A percentile compares a stretch with the other conserved stretches of the same genome.
phyloP scores from a whole-genome alignment of 2,888 invertebrate genomes.

The Drosophila paranaensis region DNA sequence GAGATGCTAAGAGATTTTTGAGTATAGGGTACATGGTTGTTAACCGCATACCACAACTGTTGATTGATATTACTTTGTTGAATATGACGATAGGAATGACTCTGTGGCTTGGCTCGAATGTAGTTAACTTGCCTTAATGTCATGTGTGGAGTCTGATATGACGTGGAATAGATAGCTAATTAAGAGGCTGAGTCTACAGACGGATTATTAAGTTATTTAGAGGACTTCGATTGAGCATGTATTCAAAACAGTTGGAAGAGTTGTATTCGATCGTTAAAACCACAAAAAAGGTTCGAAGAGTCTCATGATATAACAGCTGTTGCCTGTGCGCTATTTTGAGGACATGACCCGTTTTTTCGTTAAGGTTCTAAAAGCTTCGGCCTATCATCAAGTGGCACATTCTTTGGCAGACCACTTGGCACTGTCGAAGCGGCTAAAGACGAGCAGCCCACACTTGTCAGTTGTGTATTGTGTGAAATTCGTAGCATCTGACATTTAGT shows the following conservation, averaged over 20 bases:
- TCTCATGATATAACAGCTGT: slow-evolving; percentile 1
- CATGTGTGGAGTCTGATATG: slow-evolving; percentile 26
- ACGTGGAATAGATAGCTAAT: slow-evolving; percentile 19
- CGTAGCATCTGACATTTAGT: slow-evolving; percentile 79
- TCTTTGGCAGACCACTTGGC: slow-evolving; percentile 60
- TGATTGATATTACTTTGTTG: background rate
- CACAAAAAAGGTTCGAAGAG: too few species aligned
- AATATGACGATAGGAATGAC: background rate
- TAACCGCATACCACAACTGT: background rate
- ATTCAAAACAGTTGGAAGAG: background rate
- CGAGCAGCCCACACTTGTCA: slow-evolving; percentile 48
- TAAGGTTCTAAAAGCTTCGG: background rate
- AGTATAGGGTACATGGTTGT: slow-evolving; percentile 12
- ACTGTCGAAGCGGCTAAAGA: slow-evolving; percentile 13
- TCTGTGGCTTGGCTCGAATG: background rate
- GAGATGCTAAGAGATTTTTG: too few species aligned
- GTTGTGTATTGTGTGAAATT: slow-evolving; percentile 53
- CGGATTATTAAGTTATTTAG: slow-evolving; percentile 23
- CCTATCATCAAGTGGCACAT: slow-evolving; percentile 38
- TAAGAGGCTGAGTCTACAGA: background rate
- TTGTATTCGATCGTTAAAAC: too few species aligned
- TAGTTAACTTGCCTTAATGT: slow-evolving; percentile 21
- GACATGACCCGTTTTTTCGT: slow-evolving; percentile 8
- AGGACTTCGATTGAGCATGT: background rate
- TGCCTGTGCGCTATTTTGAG: background rate